phyloP scores from a whole-genome alignment of 2,113 vertebrate genomes.

The Channa argus region DNA sequence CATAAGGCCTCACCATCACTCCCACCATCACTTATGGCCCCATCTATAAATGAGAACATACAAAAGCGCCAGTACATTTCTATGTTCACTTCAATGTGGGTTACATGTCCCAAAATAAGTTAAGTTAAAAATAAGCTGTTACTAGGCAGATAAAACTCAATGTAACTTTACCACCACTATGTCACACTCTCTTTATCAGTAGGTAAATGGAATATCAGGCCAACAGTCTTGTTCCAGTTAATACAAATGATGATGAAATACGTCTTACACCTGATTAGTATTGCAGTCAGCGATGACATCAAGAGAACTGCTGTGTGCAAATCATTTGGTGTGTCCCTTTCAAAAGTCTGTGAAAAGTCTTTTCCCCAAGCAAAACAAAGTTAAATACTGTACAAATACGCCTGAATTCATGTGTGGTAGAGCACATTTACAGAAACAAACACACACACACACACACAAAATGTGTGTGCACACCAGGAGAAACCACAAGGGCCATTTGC shows the following conservation, averaged over 20 bases:
- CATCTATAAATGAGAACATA: constrained; percentile 17
- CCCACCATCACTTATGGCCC: constrained; percentile 6
- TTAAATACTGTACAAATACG: constrained; percentile 35
- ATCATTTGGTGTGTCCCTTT: constrained; percentile 28
- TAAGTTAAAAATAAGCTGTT: no score
- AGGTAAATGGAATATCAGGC: background rate
- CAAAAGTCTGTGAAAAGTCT: constrained; percentile 34
- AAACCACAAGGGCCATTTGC: constrained; percentile 29
- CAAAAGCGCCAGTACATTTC: background rate
- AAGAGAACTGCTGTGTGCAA: background rate
- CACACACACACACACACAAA: background rate
- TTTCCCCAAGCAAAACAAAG: constrained; percentile 35
- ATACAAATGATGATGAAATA: constrained; percentile 1
- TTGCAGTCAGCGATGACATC: constrained; percentile 4
- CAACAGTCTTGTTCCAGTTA: background rate
- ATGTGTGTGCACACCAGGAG: constrained; percentile 1
- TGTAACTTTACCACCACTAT: background rate
- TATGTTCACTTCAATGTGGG: background rate
- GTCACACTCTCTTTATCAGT: background rate
- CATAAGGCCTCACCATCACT: constrained; percentile 15
- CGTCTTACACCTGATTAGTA: background rate
- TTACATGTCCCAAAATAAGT: background rate
- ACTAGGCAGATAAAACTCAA: background rate
- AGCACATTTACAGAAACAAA: background rate
- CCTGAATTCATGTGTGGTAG: constrained; percentile 21